Evolutionary conservation across 2,797 vertebrate species (phyloP).

Genomic region (Natrix natrix): DNA sequence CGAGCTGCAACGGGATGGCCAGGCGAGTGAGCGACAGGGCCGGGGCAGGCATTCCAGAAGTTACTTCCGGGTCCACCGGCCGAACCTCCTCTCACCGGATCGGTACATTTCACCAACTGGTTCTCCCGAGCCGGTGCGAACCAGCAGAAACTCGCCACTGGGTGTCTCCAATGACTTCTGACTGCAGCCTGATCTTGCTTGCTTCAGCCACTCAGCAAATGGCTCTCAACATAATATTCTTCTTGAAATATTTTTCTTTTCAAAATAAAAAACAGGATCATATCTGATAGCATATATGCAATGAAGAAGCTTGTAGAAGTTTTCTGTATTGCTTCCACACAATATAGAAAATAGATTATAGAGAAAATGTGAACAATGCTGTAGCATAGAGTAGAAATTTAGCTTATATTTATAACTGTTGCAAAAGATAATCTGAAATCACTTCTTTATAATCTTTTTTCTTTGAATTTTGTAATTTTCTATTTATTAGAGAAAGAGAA

Average conservation of each 20-base stretch:
- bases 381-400: not conserved
- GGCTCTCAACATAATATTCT: not conserved
- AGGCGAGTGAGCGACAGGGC: too few relatives aligned
- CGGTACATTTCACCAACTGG: too few relatives aligned
- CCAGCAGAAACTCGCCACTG: not conserved
- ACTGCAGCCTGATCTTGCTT: not conserved
- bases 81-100: too few relatives aligned
- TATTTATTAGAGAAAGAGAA: not conserved
- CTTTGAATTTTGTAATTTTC: not conserved
- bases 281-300: not conserved
- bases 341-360: not conserved
- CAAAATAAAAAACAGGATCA: not conserved
- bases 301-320: not conserved
- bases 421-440: not conserved
- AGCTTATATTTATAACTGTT: not conserved
- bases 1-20: too few relatives aligned
- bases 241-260: not conserved
- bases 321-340: not conserved
- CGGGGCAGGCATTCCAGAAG: too few relatives aligned
- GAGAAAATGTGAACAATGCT: not conserved
- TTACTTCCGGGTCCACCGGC: too few relatives aligned
- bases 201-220: not conserved
- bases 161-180: not conserved
- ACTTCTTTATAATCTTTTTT: not conserved
- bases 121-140: too few relatives aligned